Conservation (phyloP, 2,113 vertebrate genomes). For the Abramis brama region DNA sequence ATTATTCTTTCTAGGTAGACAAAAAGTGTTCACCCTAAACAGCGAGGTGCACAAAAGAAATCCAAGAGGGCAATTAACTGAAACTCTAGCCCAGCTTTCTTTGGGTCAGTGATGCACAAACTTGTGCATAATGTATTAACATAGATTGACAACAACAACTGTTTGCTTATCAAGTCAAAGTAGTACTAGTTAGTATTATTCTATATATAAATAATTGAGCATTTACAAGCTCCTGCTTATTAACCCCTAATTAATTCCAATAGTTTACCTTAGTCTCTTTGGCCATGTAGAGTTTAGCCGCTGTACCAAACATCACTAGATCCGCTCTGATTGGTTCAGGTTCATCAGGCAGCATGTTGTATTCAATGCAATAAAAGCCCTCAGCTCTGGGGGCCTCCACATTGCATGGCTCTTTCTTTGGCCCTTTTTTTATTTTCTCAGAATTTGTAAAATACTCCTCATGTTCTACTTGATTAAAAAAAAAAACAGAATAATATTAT, state of each 20-base stretch:
- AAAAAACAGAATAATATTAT: background rate
- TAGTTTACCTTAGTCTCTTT: constrained; percentile 75
- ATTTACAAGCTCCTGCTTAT: background rate
- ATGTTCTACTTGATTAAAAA: constrained; percentile 58
- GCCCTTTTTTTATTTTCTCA: constrained; percentile 48
- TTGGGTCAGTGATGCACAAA: constrained; percentile 34
- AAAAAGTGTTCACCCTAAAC: constrained; percentile 13
- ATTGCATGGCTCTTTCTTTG: constrained; percentile 24
- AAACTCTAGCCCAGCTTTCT: constrained; percentile 49
- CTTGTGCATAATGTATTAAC: constrained; percentile 56
- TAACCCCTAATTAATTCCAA: background rate
- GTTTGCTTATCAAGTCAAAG: constrained; percentile 9
- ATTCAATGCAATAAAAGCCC: constrained; percentile 80
- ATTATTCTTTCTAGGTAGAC: background rate
- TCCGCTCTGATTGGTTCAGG: constrained; percentile 72
- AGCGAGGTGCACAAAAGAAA: constrained; percentile 10
- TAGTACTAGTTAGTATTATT: background rate
- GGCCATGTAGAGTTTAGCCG: constrained; percentile 78
- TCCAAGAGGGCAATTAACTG: constrained; percentile 33
- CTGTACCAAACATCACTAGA: constrained; percentile 72
- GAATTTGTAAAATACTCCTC: constrained; percentile 24
- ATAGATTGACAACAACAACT: constrained; percentile 19
- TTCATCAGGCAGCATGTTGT: constrained; percentile 78
- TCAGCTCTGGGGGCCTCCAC: constrained; percentile 60
- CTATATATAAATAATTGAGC: constrained; percentile 5